These are phyloP conservation scores for Orcinus orca DNA, from an alignment of 2,113 vertebrate genomes.

Conservation along the genomic window DNA sequence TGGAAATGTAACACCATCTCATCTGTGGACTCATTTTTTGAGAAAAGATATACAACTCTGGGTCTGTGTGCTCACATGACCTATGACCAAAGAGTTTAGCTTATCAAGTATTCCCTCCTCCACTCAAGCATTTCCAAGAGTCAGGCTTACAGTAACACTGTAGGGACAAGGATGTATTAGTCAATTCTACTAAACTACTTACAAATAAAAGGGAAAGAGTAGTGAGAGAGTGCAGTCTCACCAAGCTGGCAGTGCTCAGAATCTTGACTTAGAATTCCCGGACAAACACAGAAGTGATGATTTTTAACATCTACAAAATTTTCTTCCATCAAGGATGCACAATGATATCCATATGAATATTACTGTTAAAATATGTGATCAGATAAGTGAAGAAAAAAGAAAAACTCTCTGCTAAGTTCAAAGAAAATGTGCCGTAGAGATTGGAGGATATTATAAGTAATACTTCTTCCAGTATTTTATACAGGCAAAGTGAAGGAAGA, in stretches of 20 bases:
- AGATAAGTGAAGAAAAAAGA: not conserved
- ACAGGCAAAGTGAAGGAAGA: conserved; percentile 22
- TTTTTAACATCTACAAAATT: not conserved
- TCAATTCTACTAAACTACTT: not conserved
- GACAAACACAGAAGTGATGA: not conserved
- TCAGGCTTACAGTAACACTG: not conserved
- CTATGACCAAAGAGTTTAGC: not conserved
- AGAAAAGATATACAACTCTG: not conserved
- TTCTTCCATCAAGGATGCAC: not conserved
- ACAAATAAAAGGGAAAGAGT: not conserved
- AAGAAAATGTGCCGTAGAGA: conserved; percentile 12
- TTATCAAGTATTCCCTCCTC: not conserved
- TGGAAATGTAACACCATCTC: not conserved
- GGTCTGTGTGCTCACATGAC: not conserved
- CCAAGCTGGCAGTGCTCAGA: not conserved
- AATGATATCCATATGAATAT: not conserved
- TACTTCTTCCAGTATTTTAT: conserved; percentile 22
- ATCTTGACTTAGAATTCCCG: not conserved
- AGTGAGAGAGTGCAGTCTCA: not conserved
- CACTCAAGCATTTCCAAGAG: not conserved
- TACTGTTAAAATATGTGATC: not conserved
- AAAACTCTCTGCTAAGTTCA: not conserved
- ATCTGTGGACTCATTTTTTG: not conserved
- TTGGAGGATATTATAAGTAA: not conserved
- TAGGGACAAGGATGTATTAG: not conserved